Evolutionary conservation across 2,113 vertebrate species (phyloP), one percentile per base, ranked within the genome.

Genomic region (Oophaga pumilio): DNA sequence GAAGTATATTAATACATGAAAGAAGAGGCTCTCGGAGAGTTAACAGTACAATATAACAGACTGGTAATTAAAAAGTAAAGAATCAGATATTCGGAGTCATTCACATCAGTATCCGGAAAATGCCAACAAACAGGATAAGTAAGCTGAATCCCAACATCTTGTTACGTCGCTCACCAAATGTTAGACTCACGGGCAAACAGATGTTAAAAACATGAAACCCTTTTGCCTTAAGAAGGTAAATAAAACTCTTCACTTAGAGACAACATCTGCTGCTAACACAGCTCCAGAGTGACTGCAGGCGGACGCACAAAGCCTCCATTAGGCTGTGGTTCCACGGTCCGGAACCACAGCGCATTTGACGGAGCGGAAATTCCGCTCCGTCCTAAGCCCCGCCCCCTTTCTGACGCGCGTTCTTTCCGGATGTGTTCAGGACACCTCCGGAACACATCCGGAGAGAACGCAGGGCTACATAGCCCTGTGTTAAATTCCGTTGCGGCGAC

Each of bases 141-240:
- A 80, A 57, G 26, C 14, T 43, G 57, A 62, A 60, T 43, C 12
- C 57, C 78, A 49, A 62, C 78, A 81, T 62, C 59, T 43, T 81
- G 78, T 53, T 77, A 53, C 14, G 50, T 24, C 13, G 50, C 53
- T 62, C 28, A 33, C 26, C 78, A 81, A 81, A 60, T 81, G 78
- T 81, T 81, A 20, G 57, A 20, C 22, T 60, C 14, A 1, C 28
- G 22, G 76, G 18, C 57, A 62, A 62, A 62, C 78, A 81, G 57
- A 81, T 81, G 78, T 62, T 81, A 43, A 8, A 17, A 22, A 81
- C 28, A 81, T 12, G 57, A 59, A 59, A 49, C 78, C 28, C 33
- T 81, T 76, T 62, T 62, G 78, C 78, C 78, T 62, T 81, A 81
- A 81, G 78, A 62, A 59, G 57, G 78, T 81, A 22, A 81, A 62